Evolutionary conservation across 2,888 invertebrate species (phyloP).

Genomic region (Eupithecia subfuscata): DNA sequence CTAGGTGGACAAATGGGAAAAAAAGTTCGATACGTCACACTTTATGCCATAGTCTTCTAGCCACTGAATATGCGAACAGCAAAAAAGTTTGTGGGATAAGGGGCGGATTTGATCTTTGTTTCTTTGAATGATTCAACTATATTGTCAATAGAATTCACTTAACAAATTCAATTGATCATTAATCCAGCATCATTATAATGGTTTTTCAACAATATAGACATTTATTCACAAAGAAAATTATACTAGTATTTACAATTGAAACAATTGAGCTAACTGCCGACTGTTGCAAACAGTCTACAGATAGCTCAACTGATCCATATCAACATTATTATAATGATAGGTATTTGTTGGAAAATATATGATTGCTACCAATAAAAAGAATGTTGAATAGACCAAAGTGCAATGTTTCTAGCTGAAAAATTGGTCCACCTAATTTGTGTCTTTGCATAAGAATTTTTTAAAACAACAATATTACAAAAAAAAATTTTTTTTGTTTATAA

Average conservation of each 20-base stretch:
- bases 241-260: too few relatives aligned
- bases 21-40: too few relatives aligned
- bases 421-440: too few relatives aligned
- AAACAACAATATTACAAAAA: not conserved
- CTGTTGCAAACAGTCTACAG: too few relatives aligned
- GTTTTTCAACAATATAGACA: too few relatives aligned
- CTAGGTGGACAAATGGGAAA: too few relatives aligned
- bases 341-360: not conserved
- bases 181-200: not conserved
- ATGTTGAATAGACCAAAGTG: not conserved
- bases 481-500: not conserved
- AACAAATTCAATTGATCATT: not conserved
- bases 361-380: not conserved
- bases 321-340: too few relatives aligned
- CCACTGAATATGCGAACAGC: not conserved
- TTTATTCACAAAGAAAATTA: too few relatives aligned
- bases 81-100: too few relatives aligned
- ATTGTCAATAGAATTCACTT: not conserved
- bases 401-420: not conserved
- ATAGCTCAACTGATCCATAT: too few relatives aligned
- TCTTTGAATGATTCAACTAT: not conserved
- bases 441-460: not conserved
- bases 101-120: not conserved
- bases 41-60: too few relatives aligned
- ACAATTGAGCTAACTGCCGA: too few relatives aligned